Conservation (phyloP, 1,140 invertebrate genomes). For the Zaprionus kolodkinae region DNA sequence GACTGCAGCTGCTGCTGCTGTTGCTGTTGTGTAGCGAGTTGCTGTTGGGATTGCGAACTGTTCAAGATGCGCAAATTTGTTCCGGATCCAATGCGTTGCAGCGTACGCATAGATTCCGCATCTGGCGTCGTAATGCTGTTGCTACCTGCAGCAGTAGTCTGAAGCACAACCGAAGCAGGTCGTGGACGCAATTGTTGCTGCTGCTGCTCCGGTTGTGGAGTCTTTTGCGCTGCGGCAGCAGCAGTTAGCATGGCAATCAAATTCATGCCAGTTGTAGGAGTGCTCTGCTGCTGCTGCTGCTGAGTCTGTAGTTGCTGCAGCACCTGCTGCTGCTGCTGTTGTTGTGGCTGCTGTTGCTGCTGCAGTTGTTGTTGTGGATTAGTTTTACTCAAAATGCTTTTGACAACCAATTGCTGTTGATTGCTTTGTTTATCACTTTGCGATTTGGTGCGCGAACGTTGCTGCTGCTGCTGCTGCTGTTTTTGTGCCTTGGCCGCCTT, state of each 20-base stretch:
- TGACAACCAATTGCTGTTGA: constrained; percentile 47
- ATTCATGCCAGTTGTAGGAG: constrained; percentile 66
- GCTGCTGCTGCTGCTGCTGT: constrained; percentile 60
- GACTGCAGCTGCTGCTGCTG: constrained; percentile 39
- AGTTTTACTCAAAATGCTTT: constrained; percentile 43
- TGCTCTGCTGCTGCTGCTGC: constrained; percentile 48
- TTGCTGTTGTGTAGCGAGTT: constrained; percentile 36
- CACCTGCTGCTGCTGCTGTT: constrained; percentile 33
- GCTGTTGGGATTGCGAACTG: constrained; percentile 63
- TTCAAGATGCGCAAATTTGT: constrained; percentile 74
- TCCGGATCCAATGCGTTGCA: constrained; percentile 78
- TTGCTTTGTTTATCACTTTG: constrained; percentile 73
- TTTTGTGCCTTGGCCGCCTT: constrained; percentile 70
- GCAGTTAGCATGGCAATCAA: constrained; percentile 71
- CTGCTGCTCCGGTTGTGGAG: constrained; percentile 53
- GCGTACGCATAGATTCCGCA: constrained; percentile 48
- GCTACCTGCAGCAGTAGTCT: constrained; percentile 39
- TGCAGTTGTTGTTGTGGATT: constrained; percentile 21
- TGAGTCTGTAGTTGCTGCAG: constrained; percentile 32
- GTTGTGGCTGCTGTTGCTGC: constrained; percentile 18
- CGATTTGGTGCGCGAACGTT: constrained; percentile 64
- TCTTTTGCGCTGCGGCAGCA: constrained; percentile 67
- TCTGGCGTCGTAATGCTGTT: constrained; percentile 43
- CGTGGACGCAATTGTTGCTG: constrained; percentile 61
- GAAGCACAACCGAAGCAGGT: constrained; percentile 75